Evolutionary conservation across 2,888 invertebrate genomes (phyloP).

Genomic region (Rotaria sp.): DNA sequence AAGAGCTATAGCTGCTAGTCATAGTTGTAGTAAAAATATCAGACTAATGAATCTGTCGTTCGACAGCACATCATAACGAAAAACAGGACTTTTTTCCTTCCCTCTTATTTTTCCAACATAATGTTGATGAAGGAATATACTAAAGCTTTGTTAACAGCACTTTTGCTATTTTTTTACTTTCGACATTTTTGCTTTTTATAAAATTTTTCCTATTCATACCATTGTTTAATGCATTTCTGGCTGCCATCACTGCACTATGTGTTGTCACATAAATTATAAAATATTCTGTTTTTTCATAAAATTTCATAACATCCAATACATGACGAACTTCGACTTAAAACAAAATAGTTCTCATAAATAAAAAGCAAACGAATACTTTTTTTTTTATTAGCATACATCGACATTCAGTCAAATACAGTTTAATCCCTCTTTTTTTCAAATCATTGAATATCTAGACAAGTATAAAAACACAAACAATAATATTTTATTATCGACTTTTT

Average conservation of each 20-base stretch:
- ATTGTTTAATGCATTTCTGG: not conserved
- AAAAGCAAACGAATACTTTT: not conserved
- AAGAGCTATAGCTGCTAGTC: too few relatives aligned
- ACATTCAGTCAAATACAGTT: not conserved
- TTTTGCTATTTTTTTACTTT: too few relatives aligned
- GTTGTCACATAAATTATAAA: not conserved
- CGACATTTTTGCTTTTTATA: too few relatives aligned
- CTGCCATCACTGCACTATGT: not conserved
- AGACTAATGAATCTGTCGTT: too few relatives aligned
- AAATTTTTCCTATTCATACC: not conserved
- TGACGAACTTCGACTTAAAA: not conserved
- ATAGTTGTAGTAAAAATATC: too few relatives aligned
- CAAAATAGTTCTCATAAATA: not conserved
- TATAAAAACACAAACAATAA: not conserved
- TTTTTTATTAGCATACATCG: not conserved
- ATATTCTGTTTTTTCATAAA: not conserved
- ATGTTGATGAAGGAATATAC: too few relatives aligned
- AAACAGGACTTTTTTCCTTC: too few relatives aligned
- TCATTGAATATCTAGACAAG: not conserved
- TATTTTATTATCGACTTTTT: not conserved
- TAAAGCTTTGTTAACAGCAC: too few relatives aligned
- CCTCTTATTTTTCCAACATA: too few relatives aligned
- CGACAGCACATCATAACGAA: too few relatives aligned
- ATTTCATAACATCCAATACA: not conserved
- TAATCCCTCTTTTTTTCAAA: not conserved